Evolutionary conservation across 2,888 invertebrate species (phyloP).

Genomic region (Cerastis leucographa): DNA sequence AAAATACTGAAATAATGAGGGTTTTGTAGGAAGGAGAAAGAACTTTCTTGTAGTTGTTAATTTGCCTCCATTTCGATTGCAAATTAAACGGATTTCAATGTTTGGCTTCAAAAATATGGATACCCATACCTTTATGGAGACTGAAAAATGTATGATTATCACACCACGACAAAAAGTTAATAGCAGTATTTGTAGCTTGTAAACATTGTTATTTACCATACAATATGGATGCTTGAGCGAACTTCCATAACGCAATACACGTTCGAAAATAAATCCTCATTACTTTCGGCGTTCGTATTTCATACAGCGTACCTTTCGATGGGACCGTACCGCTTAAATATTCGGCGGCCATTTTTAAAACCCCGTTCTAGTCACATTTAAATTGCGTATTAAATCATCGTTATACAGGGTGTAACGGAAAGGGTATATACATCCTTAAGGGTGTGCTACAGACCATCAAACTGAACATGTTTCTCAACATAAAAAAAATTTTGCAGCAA

Average conservation of each 20-base stretch:
- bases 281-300: constrained; percentile 11
- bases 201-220: background rate
- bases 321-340: constrained; percentile 17
- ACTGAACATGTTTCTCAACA: too few species aligned
- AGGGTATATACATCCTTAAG: too few species aligned
- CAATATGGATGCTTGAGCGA: background rate
- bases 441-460: too few species aligned
- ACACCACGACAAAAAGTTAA: too few species aligned
- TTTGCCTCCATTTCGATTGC: background rate
- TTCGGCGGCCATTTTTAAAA: constrained; percentile 41
- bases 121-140: background rate
- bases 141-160: background rate
- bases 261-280: constrained; percentile 24
- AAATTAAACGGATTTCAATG: background rate
- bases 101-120: background rate
- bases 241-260: background rate
- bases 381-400: constrained; percentile 47
- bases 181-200: background rate
- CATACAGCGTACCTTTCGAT: constrained; percentile 25
- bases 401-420: too few species aligned
- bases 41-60: too few species aligned
- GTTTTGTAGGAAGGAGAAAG: too few species aligned
- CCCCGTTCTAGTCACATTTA: constrained; percentile 32
- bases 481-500: too few species aligned
- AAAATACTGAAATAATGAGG: too few species aligned